phyloP scores from a whole-genome alignment of 2,797 vertebrate genomes.

The Oreochromis mossambicus region DNA sequence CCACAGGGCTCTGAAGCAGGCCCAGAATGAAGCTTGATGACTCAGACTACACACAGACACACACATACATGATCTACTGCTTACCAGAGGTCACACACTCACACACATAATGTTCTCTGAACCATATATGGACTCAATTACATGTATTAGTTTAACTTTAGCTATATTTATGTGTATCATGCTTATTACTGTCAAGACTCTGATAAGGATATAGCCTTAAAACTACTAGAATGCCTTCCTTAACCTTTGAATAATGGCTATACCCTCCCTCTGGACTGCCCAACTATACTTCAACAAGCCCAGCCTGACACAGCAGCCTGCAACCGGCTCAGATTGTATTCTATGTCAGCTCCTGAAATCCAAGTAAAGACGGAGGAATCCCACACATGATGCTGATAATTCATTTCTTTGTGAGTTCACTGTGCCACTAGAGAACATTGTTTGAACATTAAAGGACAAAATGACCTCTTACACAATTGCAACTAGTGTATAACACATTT shows the following conservation, averaged over 20 bases:
- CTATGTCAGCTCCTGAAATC: neutral
- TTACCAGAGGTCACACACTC: neutral
- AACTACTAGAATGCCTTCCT: neutral
- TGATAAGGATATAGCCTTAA: neutral
- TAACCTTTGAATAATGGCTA: neutral
- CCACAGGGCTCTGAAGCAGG: neutral
- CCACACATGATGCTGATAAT: neutral
- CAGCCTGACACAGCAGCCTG: neutral
- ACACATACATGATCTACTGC: neutral
- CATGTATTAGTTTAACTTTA: neutral
- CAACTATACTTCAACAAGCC: neutral
- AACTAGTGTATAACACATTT: neutral
- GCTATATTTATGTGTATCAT: neutral
- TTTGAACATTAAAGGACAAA: neutral
- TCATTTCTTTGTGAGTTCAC: neutral
- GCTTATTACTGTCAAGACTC: neutral
- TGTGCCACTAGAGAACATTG: neutral
- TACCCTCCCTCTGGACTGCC: accelerated
- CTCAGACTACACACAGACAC: neutral
- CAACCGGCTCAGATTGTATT: neutral
- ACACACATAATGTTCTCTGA: neutral
- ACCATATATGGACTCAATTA: neutral
- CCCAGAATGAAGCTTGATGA: neutral
- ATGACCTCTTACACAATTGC: neutral
- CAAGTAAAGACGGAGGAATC: neutral